A percentile compares a stretch with the other conserved stretches of the same genome.
These are phyloP conservation scores for Nysson spinosus DNA, from an alignment of 2,888 invertebrate species.

Conservation along the genomic window DNA sequence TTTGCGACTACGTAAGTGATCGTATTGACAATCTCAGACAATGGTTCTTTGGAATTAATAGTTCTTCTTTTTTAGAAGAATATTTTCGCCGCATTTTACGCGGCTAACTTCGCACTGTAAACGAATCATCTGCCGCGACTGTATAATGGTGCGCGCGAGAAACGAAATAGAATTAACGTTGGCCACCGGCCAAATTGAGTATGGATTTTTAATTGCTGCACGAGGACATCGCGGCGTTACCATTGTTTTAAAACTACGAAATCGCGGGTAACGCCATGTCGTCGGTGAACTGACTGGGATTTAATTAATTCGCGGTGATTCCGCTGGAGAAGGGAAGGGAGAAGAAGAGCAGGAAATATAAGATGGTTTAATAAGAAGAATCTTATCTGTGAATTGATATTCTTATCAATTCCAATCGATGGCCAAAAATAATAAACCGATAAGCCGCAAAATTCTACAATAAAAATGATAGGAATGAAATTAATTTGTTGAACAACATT, in stretches of 20 bases:
- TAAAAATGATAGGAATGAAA: too few species aligned
- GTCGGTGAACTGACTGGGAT: conserved; percentile 11
- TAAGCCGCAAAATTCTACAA: too few species aligned
- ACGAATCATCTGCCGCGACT: conserved; percentile 30
- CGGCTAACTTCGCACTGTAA: not conserved
- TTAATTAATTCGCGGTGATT: conserved; percentile 48
- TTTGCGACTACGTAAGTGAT: too few species aligned
- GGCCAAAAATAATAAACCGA: too few species aligned
- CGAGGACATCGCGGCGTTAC: conserved; percentile 23
- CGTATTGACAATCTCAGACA: too few species aligned
- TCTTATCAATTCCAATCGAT: not conserved
- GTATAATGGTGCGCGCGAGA: too few species aligned
- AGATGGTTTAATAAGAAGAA: too few species aligned
- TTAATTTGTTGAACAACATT: too few species aligned
- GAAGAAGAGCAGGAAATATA: not conserved
- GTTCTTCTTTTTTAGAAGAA: too few species aligned
- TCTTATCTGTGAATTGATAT: too few species aligned
- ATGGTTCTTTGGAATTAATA: too few species aligned
- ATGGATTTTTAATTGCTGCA: conserved; percentile 64
- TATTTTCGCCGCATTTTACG: too few species aligned
- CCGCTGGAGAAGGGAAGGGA: conserved; percentile 6
- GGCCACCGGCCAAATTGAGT: conserved; percentile 57
- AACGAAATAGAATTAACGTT: conserved; percentile 56
- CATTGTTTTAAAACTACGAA: conserved; percentile 38
- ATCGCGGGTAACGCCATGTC: conserved; percentile 15